A percentile compares a stretch with the other conserved stretches of the same genome.
Evolutionary conservation across 92 coral and sea anemone species (phyloP).

Genomic region (Hydrozoanthus gracilis): DNA sequence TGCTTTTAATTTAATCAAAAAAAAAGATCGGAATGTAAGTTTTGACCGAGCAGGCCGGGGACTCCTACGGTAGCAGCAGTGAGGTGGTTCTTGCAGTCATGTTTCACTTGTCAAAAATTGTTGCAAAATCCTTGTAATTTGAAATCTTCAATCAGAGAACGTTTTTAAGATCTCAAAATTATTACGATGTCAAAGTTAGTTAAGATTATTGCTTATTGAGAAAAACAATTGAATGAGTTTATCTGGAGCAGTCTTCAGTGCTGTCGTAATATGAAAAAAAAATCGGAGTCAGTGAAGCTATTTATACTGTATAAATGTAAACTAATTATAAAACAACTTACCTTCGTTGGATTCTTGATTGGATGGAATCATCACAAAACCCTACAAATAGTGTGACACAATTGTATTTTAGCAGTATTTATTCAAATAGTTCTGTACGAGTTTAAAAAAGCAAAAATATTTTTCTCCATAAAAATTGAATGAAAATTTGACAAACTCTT

Average conservation of each 20-base stretch:
- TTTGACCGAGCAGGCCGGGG: no score
- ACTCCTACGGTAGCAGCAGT: no score
- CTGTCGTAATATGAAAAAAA: not conserved
- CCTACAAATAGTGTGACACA: conserved; percentile 53
- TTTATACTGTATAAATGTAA: not conserved
- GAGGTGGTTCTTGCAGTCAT: no score
- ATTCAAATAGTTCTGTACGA: not conserved
- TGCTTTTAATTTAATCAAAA: no score
- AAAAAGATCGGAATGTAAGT: no score
- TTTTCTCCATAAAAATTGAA: not conserved
- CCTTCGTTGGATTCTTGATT: conserved; percentile 69
- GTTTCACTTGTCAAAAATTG: no score
- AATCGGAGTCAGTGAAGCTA: not conserved
- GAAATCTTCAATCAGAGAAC: no score
- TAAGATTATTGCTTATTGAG: no score
- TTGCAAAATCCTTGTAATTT: no score
- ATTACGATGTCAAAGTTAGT: no score
- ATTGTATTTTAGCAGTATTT: not conserved
- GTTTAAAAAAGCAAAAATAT: not conserved
- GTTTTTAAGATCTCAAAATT: no score
- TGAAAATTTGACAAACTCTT: not conserved
- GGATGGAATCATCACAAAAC: conserved; percentile 90
- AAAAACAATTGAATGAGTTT: no score
- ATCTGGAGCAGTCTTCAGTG: not conserved
- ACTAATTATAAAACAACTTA: not conserved